Evolutionary conservation across 2,113 vertebrate species (phyloP).

Genomic region (Piaya cayana): DNA sequence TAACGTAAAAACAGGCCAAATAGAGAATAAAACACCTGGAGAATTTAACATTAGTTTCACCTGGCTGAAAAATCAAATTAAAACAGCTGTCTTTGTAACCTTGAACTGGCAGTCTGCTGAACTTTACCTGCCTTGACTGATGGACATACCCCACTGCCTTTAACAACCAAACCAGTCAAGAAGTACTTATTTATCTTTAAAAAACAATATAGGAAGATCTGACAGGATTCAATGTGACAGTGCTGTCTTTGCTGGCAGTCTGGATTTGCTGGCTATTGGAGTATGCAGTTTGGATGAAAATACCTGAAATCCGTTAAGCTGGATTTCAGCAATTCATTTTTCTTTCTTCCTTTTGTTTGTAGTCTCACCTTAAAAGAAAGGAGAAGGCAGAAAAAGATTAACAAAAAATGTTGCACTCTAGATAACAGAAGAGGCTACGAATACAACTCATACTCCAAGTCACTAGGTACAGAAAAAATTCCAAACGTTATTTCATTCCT

Average conservation of each 20-base stretch:
- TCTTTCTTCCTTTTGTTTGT: background rate
- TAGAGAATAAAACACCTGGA: background rate
- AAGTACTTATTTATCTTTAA: background rate
- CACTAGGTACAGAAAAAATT: background rate
- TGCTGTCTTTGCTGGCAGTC: background rate
- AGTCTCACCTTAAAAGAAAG: background rate
- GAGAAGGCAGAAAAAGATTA: background rate
- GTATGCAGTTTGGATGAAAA: background rate
- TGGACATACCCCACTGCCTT: background rate
- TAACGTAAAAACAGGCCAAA: background rate
- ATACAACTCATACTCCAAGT: background rate
- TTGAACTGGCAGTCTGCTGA: background rate
- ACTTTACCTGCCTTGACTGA: background rate
- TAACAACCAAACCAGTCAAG: background rate
- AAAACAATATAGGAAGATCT: background rate
- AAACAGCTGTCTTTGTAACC: background rate
- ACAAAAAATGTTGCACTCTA: background rate
- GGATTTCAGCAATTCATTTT: background rate
- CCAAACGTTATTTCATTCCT: background rate
- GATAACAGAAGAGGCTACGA: background rate
- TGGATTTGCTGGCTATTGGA: background rate
- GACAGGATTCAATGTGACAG: background rate
- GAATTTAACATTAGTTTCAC: background rate
- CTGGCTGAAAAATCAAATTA: background rate
- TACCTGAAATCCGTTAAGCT: background rate